Evolutionary conservation across 2,888 invertebrate genomes (phyloP).

Genomic region (Tenthredo scrophulariae): DNA sequence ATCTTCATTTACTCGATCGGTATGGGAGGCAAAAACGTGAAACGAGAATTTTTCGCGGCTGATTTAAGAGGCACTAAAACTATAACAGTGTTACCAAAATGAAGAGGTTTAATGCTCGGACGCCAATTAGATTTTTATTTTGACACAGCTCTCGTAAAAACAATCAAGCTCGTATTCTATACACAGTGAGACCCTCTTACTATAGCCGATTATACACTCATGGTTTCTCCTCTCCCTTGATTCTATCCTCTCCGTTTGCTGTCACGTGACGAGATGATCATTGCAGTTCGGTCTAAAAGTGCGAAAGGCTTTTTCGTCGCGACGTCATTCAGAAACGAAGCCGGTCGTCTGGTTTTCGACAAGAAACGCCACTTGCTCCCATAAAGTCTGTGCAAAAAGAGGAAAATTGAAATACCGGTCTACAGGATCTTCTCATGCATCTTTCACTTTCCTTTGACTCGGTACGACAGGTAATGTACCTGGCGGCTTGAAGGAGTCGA

Average conservation of each 20-base stretch:
- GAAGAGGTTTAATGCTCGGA: constrained; percentile 73
- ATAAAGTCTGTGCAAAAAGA: not conserved
- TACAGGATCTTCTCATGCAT: not conserved
- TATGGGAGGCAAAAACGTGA: constrained; percentile 49
- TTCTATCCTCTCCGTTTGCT: not conserved
- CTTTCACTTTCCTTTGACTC: not conserved
- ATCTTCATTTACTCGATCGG: constrained; percentile 48
- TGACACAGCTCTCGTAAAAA: constrained; percentile 73
- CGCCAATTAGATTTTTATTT: constrained; percentile 62
- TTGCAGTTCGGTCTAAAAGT: not conserved
- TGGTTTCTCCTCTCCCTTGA: not conserved
- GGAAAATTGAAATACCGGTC: not conserved
- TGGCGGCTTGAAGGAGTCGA: not conserved
- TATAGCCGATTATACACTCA: constrained; percentile 12
- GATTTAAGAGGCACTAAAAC: constrained; percentile 73
- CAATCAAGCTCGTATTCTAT: constrained; percentile 68
- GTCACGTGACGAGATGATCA: not conserved
- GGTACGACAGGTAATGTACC: no score
- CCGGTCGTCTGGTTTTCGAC: not conserved
- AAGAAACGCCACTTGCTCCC: not conserved
- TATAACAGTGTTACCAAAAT: constrained; percentile 75
- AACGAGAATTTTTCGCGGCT: constrained; percentile 69
- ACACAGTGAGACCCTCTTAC: not conserved
- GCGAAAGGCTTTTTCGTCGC: not conserved
- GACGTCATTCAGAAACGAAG: not conserved